Conservation (phyloP, 2,113 vertebrate species). For the Pithys albifrons region DNA sequence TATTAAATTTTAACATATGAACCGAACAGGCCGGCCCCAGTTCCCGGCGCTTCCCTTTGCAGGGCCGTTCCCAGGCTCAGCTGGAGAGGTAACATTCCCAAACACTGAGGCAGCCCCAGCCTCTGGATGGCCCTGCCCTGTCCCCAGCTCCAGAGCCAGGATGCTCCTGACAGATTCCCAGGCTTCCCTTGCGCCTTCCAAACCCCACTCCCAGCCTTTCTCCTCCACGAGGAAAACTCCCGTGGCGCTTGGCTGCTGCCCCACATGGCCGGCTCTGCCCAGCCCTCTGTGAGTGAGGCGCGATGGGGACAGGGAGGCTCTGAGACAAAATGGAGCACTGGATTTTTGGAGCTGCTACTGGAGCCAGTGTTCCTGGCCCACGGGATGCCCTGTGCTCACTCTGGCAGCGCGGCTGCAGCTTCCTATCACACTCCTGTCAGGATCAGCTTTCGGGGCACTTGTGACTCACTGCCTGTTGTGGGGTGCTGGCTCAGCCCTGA, state of each 20-base stretch:
- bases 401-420: not conserved
- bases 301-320: not conserved
- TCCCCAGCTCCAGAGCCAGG: not conserved
- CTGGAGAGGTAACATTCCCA: slow-evolving; percentile 60
- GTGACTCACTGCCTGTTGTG: not conserved
- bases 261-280: not conserved
- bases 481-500: slow-evolving; percentile 43
- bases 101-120: slow-evolving; percentile 16
- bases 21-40: slow-evolving; percentile 30
- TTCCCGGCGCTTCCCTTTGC: not conserved
- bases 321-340: slow-evolving; percentile 23
- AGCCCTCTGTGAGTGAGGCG: rapidly evolving
- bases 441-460: not conserved
- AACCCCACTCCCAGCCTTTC: not conserved
- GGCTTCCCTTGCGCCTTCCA: not conserved
- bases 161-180: not conserved
- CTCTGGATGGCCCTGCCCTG: slow-evolving; percentile 4
- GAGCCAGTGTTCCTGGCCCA: not conserved
- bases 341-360: not conserved
- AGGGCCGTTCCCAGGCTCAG: slow-evolving; percentile 32
- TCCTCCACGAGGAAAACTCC: not conserved
- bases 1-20: slow-evolving; percentile 63
- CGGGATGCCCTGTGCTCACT: not conserved
- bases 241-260: not conserved
- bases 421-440: not conserved